These are phyloP conservation scores for Kryptopterus vitreolus DNA, from an alignment of 2,797 vertebrate species.

Conservation along the genomic window DNA sequence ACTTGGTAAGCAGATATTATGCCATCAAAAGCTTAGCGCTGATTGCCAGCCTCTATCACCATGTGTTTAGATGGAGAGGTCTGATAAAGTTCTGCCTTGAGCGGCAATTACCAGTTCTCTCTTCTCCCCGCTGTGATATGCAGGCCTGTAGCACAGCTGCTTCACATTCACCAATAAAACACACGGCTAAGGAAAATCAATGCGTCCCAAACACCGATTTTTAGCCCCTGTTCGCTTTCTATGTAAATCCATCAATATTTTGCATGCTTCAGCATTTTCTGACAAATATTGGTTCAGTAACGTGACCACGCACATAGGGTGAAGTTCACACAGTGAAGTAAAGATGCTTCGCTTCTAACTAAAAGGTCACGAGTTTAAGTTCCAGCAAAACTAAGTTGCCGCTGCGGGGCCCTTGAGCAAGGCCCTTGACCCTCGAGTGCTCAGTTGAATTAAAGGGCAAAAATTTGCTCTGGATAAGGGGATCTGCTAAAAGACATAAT, in stretches of 20 bases:
- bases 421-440: no score
- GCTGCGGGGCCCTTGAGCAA: no score
- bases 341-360: no score
- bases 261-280: no score
- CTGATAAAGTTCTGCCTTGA: slow-evolving; percentile 69
- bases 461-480: no score
- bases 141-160: slow-evolving; percentile 41
- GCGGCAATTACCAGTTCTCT: slow-evolving; percentile 54
- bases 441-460: no score
- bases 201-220: slow-evolving; percentile 28
- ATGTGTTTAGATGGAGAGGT: slow-evolving; percentile 73
- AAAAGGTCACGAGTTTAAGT: no score
- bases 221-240: slow-evolving; percentile 2
- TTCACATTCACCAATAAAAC: slow-evolving; percentile 41
- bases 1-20: slow-evolving; percentile 44
- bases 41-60: slow-evolving; percentile 58
- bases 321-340: no score
- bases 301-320: no score
- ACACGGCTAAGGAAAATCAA: slow-evolving; percentile 48
- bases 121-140: slow-evolving; percentile 36
- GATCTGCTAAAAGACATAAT: no score
- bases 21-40: slow-evolving; percentile 47
- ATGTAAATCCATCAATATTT: neutral
- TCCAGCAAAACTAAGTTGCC: no score
- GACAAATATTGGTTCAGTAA: neutral